Base-by-base conservation (phyloP, 92 coral and sea anemone genomes). In the Micromussa lordhowensis region DNA sequence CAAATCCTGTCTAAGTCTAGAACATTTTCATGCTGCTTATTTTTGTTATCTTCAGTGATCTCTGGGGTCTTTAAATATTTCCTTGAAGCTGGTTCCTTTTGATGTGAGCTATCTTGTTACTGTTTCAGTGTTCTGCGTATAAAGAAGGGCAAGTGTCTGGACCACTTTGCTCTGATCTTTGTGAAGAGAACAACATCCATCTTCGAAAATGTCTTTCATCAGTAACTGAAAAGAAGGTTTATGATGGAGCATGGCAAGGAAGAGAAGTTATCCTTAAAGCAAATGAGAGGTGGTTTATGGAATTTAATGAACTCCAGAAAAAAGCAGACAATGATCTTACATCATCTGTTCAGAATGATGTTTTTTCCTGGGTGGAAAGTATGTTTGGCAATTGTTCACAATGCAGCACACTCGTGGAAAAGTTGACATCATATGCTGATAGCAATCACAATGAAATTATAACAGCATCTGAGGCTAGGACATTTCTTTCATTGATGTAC, bases 341-440 rank as follows among this genome's bases (percentile, higher is more conserved):
- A 19, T 31, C 68, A 66, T 38, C 26, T 54, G 66, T 24, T 59
- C 69, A 75, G 36, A 5, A 82, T 79, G 44, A 57, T 2, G 83
- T 93, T 63, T 32, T 77, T 16, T 21, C 51, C 22, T 35, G 74
- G 17, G 92, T 93, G 38, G 71, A 77, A 15, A 73, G 58, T 68
- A 54, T 87, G 68, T 93, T 93, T 88, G 94, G 92, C 17, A 54
- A 88, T 51, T 93, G 98, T 82, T 63, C 92, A 21, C 84, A 93
- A 40, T 95, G 96, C 82, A 44, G 82, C 34, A 54, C 40, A 18
- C 75, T 92, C 17, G 80, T 81, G 64, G 75, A 71, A 1, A 44
- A 36, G 29, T 77, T 95, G 7, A n/a, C 78, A 35, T 35, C 78
- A 22, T 88, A 78, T n/a, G 92, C 91, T 44, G 96, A 95, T 82